Percentiles rank a stretch among this genome's conserved stretches.
Evolutionary conservation across 2,888 invertebrate species (phyloP).

Genomic region (Phortica magna): DNA sequence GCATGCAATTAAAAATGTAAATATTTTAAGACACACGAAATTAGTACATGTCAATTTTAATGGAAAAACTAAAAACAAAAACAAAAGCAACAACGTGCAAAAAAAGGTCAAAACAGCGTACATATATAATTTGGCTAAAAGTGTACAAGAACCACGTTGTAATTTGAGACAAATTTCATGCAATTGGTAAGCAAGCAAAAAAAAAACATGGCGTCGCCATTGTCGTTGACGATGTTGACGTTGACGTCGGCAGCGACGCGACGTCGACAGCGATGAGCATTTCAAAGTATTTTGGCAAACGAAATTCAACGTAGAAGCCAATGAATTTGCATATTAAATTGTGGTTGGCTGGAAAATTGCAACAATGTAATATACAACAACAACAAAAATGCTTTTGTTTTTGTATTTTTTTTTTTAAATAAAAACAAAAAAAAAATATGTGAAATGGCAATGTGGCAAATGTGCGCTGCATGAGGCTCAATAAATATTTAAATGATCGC

Average conservation of each 20-base stretch:
- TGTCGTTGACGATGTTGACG: constrained; percentile 10
- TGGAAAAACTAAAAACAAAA: constrained; percentile 45
- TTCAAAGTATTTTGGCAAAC: constrained; percentile 44
- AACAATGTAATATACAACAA: constrained; percentile 21
- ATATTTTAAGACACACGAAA: constrained; percentile 47
- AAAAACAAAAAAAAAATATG: constrained; percentile 51
- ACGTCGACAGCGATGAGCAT: neutral
- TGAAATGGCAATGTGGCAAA: neutral
- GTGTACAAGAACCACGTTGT: neutral
- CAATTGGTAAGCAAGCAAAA: neutral
- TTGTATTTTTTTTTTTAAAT: constrained; percentile 1
- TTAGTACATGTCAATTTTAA: constrained; percentile 55
- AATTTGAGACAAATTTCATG: constrained; percentile 21
- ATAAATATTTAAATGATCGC: constrained; percentile 65
- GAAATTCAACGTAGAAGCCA: constrained; percentile 6
- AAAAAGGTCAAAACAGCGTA: neutral
- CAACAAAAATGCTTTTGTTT: neutral
- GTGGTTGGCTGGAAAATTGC: constrained; percentile 32
- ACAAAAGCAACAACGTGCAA: neutral
- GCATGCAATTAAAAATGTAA: constrained; percentile 51
- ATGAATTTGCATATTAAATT: constrained; percentile 65
- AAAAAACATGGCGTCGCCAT: neutral
- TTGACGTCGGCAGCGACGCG: neutral
- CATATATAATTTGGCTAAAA: neutral
- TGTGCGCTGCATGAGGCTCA: constrained; percentile 35